Percentiles rank a stretch among this genome's conserved stretches.
Evolutionary conservation across 2,113 vertebrate genomes (phyloP).

Genomic region (Salminus brasiliensis): DNA sequence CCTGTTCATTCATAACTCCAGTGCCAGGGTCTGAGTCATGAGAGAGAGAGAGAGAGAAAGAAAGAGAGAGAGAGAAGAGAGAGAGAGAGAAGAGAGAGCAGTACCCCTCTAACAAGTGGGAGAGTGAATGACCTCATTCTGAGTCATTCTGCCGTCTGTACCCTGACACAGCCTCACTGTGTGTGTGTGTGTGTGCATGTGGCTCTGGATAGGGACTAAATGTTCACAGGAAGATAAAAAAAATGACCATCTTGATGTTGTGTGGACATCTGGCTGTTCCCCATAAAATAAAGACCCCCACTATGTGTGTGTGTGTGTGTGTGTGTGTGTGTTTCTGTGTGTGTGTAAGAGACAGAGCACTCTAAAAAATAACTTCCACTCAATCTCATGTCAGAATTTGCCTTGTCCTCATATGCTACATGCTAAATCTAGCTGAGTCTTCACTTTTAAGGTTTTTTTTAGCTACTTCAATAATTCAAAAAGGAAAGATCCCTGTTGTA

Average conservation of each 20-base stretch:
- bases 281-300: not conserved
- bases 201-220: not conserved
- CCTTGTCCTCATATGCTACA: not conserved
- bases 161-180: constrained; percentile 31
- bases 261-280: not conserved
- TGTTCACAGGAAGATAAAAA: not conserved
- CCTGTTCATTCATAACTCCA: constrained; percentile 46
- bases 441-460: not conserved
- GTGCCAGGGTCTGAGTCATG: constrained; percentile 40
- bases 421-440: not conserved
- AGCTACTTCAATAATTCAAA: not conserved
- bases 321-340: not conserved
- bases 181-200: not conserved
- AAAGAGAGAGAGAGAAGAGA: constrained; percentile 19
- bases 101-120: constrained; percentile 36
- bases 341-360: not conserved
- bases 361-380: not conserved
- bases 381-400: not conserved
- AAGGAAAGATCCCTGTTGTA: not conserved
- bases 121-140: constrained; percentile 55
- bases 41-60: not conserved
- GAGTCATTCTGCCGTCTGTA: constrained; percentile 48
- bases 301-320: not conserved
- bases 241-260: not conserved
- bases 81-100: constrained; percentile 27